Conservation (phyloP, 2,797 vertebrate genomes). For the Hippocampus kuda region DNA sequence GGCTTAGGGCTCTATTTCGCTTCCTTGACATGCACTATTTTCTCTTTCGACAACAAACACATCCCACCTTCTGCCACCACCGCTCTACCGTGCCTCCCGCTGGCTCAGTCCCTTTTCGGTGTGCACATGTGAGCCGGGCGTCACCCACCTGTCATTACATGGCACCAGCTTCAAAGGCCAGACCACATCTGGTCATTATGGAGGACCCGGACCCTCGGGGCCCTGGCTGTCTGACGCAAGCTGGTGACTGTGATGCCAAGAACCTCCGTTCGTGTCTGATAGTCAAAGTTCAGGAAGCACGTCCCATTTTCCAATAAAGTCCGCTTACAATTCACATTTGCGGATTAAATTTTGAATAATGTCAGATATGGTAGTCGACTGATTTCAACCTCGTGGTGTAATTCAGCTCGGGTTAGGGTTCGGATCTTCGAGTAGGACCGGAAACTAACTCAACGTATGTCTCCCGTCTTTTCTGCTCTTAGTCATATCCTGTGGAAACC, state of each 20-base stretch:
- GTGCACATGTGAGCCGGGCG: constrained; percentile 40
- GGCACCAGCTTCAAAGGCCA: constrained; percentile 62
- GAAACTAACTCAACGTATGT: background rate
- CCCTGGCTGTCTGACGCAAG: constrained; percentile 47
- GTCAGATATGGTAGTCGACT: background rate
- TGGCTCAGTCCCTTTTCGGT: constrained; percentile 27
- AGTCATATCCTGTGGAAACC: constrained; percentile 96
- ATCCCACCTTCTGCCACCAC: constrained; percentile 6
- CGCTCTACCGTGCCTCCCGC: constrained; percentile 19
- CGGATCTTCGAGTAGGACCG: too few relatives aligned
- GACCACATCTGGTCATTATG: constrained; percentile 65
- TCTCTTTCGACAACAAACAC: constrained; percentile 4
- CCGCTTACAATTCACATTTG: background rate
- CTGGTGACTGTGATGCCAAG: constrained; percentile 59
- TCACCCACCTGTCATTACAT: constrained; percentile 64
- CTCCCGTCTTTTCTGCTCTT: constrained; percentile 10
- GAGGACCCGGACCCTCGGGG: constrained; percentile 44
- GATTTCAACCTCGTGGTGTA: background rate
- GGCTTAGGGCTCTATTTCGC: background rate
- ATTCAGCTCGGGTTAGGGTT: too few relatives aligned
- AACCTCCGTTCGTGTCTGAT: constrained; percentile 30
- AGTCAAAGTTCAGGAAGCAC: background rate
- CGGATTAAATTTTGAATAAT: background rate
- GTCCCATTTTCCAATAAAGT: background rate
- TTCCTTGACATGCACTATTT: background rate